Base-by-base conservation (phyloP, 2,797 vertebrate species). In the Tokudaia tokunoshimensis region DNA sequence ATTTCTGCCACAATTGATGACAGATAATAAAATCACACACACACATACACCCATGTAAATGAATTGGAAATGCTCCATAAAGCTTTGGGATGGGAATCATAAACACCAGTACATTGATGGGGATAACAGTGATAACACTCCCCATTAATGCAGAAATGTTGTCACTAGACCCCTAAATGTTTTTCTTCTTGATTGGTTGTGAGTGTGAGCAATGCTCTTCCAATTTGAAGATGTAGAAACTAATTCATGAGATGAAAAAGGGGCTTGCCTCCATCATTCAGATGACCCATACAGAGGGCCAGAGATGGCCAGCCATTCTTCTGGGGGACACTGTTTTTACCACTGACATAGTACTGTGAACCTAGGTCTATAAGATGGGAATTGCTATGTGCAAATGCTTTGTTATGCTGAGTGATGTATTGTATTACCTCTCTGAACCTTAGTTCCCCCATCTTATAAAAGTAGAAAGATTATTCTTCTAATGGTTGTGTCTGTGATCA, bases 51-150 rank as follows among this genome's bases (percentile, higher is more conserved):
- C 79, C 52, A 0, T 3, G 44, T 47, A 90, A 86, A 37, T 3
- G 9, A 37, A 47, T 0, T n/a, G 52, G 50, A 76, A 70, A 83
- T 80, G 75, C 67, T 85, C 29, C 82, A 1, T 44, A 4, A 70
- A 37, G 41, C 34, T 47, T 44, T 2, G 0, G 57, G 55, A 86
- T 8, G 2, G 81, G 75, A 20, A 0, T 63, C 74, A 4, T 24
- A 37, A 87, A 72, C 0, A 1, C 81, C 10, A 8, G 78, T 0
- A 20, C 24, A 0, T 13, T 1, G 0, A 24, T 1, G 1, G 22
- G 6, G 20, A 17, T 6, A 89, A 37, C 61, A 1, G 6, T 1
- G 65, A 11, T 6, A 17, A 57, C 0, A 8, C 19, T 47, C 3
- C 3, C 57, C 65, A 0, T 11, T 4, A 63, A 24, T 0, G 6